Base-by-base conservation (phyloP, 2,113 vertebrate species). In the Gymnogyps californianus region DNA sequence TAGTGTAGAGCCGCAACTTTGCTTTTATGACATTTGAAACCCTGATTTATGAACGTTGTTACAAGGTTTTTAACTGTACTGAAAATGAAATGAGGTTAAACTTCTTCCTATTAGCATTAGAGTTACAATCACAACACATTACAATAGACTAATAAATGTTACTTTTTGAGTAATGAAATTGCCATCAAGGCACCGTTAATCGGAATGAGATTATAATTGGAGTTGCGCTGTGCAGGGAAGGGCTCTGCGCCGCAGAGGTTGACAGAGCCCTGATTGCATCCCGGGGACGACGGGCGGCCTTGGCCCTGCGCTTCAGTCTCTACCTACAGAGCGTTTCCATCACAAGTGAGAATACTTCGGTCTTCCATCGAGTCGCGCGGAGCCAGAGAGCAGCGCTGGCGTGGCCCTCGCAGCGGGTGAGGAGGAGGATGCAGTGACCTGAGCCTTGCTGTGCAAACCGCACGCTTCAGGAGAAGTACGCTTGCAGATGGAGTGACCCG, bases 91-190 rank as follows among this genome's bases (percentile, higher is more conserved):
- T 70, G 94, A 98, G 83, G 95, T 97, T 98, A 96, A 98, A 97
- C 89, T 98, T 98, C 92, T 96, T 97, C 96, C 94, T 97, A 91
- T 95, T 98, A 96, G 89, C 89, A 97, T 96, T 95, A 97, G 97
- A 97, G 83, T 94, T 97, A 95, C 74, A 97, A 96, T 97, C 94
- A 97, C 97, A 98, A 97, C 97, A 97, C 92, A 49, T 97, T 96
- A 97, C 78, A 92, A 84, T 55, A 85, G 95, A 96, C 95, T 97
- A 97, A 98, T 98, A 98, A 98, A 97, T 91, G 97, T 97, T 98
- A 97, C 95, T 98, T 98, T 98, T 96, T 89, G 97, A 95, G 83
- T 97, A 98, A 98, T 98, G 96, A 97, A 96, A 96, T 85, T 93
- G 85, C 92, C 96, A 98, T 98, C 93, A 92, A 97, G 96, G 89